Conservation (phyloP, 2,113 vertebrate genomes). For the Anarhynchus alexandrinus region DNA sequence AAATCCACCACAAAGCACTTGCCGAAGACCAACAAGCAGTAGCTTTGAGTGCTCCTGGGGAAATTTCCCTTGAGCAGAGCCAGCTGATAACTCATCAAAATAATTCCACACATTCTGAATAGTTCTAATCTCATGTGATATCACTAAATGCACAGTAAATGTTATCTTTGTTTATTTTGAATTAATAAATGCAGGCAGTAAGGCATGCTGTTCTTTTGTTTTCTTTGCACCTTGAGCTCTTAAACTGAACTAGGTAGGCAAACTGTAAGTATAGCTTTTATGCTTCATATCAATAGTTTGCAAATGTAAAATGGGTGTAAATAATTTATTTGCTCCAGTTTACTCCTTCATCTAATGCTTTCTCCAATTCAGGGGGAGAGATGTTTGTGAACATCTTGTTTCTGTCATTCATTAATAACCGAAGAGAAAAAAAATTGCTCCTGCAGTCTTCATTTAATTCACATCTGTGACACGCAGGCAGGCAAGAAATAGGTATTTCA, state of each 20-base stretch:
- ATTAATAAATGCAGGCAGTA: background rate
- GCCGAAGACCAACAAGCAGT: background rate
- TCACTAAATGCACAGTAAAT: background rate
- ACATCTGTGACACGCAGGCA: background rate
- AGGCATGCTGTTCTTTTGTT: background rate
- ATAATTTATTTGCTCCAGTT: background rate
- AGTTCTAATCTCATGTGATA: background rate
- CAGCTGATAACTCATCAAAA: background rate
- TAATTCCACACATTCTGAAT: background rate
- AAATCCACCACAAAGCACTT: background rate
- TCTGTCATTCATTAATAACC: background rate
- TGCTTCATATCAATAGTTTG: background rate
- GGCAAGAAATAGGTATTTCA: background rate
- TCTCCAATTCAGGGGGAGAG: background rate
- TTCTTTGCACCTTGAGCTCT: background rate
- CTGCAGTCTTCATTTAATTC: background rate
- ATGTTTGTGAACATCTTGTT: background rate
- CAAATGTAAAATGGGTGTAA: background rate
- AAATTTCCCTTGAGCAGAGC: background rate
- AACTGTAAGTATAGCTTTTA: background rate
- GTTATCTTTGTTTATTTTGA: background rate
- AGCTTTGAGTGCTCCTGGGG: background rate
- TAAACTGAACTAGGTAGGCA: background rate
- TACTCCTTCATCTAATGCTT: background rate
- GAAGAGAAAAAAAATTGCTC: background rate